Evolutionary conservation across 2,797 vertebrate species (phyloP).

Genomic region (Limnodromus scolopaceus): DNA sequence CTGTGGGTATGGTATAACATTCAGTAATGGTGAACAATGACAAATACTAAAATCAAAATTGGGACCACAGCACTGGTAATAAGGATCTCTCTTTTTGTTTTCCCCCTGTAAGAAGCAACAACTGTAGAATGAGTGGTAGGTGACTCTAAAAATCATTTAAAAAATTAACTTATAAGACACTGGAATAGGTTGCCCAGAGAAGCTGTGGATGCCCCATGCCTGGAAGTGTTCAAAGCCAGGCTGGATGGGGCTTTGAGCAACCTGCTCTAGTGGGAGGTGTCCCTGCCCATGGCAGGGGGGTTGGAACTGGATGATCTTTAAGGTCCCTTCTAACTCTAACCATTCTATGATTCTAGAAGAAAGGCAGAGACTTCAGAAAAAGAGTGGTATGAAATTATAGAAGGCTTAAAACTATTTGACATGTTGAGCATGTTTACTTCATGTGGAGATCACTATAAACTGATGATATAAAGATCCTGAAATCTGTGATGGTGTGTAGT

Average conservation of each 20-base stretch:
- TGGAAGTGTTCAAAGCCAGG: no score
- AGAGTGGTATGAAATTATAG: not conserved
- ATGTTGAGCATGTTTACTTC: not conserved
- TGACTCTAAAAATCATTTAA: not conserved
- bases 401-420: not conserved
- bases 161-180: not conserved
- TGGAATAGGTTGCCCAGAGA: no score
- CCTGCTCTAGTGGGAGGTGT: no score
- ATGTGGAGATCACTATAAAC: not conserved
- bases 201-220: no score
- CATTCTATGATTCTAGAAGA: not conserved
- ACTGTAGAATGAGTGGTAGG: not conserved
- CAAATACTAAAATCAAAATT: not conserved
- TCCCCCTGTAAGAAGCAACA: not conserved
- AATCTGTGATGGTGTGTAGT: not conserved
- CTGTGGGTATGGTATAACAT: not conserved
- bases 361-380: not conserved
- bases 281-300: no score
- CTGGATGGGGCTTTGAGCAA: no score
- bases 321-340: no score
- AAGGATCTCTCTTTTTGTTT: not conserved
- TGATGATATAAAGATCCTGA: not conserved
- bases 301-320: no score
- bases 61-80: not conserved
- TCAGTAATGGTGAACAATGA: not conserved